A percentile compares a stretch with the other conserved stretches of the same genome.
Conservation (phyloP, 2,888 invertebrate genomes). For the Clusia tigrina region DNA sequence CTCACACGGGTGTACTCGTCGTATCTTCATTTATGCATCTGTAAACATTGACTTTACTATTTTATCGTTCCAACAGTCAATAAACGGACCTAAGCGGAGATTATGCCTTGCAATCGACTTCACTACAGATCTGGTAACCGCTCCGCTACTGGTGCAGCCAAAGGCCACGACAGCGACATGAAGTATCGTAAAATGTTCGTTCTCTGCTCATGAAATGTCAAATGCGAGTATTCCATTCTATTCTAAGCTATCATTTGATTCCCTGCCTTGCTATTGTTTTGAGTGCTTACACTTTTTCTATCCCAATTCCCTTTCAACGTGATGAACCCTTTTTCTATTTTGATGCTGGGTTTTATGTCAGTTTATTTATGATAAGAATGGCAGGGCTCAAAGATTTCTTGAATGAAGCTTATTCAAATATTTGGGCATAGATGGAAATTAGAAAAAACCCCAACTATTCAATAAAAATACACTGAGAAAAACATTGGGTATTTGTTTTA, state of each 20-base stretch:
- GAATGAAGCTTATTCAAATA: too few relatives aligned
- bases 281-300: too few relatives aligned
- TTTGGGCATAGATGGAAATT: too few relatives aligned
- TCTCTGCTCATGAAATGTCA: slow-evolving; percentile 57
- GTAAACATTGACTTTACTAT: slow-evolving; percentile 46
- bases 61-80: slow-evolving; percentile 42
- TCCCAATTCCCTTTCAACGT: too few relatives aligned
- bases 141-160: not conserved
- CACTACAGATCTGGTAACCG: not conserved
- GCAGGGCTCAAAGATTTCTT: too few relatives aligned
- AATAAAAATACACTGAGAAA: too few relatives aligned
- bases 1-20: slow-evolving; percentile 18
- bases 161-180: slow-evolving; percentile 19
- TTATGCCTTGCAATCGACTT: too few relatives aligned
- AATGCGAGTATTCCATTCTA: slow-evolving; percentile 48
- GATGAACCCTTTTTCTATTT: too few relatives aligned
- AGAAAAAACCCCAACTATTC: too few relatives aligned
- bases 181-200: slow-evolving; percentile 38
- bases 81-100: slow-evolving; percentile 10
- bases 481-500: too few relatives aligned
- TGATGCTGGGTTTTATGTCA: too few relatives aligned
- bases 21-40: slow-evolving; percentile 34
- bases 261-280: slow-evolving; percentile 42
- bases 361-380: too few relatives aligned
- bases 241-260: slow-evolving; percentile 30